A percentile compares a stretch with the other conserved stretches of the same genome.
phyloP scores from a whole-genome alignment of 2,113 vertebrate species.

The Laticauda laticaudata region DNA sequence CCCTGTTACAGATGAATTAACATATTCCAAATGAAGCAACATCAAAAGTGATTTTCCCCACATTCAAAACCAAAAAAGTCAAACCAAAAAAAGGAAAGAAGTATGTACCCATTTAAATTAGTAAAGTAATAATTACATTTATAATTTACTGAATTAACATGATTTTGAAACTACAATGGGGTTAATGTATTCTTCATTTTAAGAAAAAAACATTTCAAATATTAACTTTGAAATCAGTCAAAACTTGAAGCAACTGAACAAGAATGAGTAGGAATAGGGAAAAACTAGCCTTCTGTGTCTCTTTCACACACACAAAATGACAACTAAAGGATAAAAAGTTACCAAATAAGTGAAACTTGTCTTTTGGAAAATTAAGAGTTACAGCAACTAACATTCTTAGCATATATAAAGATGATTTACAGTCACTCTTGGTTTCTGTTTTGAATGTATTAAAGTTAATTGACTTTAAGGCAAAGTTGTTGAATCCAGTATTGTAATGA shows the following conservation, averaged over 20 bases:
- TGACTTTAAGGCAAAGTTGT: neutral
- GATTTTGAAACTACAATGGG: neutral
- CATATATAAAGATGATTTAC: neutral
- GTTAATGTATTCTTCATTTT: neutral
- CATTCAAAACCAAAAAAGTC: neutral
- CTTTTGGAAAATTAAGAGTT: neutral
- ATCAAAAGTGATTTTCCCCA: neutral
- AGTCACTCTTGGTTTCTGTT: neutral
- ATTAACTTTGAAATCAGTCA: neutral
- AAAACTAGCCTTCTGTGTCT: neutral
- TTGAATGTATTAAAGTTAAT: neutral
- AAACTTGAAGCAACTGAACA: neutral
- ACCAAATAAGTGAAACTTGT: neutral
- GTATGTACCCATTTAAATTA: neutral
- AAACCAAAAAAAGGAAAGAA: neutral
- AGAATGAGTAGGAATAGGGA: neutral
- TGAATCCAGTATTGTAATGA: neutral
- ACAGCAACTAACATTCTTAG: neutral
- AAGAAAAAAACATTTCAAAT: neutral
- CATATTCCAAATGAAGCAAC: neutral
- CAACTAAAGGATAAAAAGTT: neutral
- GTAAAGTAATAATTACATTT: neutral
- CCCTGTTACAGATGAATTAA: neutral
- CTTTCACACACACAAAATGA: neutral
- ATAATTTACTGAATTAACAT: neutral